These are phyloP conservation scores for Leptodirus hochenwartii DNA, from an alignment of 2,888 invertebrate species.

Conservation along the genomic window DNA sequence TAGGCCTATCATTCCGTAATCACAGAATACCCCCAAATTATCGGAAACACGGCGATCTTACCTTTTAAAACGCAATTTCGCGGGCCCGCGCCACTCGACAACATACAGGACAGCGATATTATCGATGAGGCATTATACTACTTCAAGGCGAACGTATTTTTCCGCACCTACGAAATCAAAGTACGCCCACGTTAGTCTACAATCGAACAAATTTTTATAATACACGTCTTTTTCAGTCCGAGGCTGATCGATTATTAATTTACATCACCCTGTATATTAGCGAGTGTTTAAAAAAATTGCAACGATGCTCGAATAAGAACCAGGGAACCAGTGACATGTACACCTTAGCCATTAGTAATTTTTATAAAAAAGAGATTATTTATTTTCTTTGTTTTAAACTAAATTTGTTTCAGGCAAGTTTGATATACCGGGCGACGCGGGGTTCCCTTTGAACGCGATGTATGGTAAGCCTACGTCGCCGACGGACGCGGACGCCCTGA, in stretches of 20 bases:
- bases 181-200: too few species aligned
- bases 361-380: too few species aligned
- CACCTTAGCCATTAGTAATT: slow-evolving; percentile 83
- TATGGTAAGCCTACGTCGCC: slow-evolving; percentile 70
- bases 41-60: slow-evolving; percentile 87
- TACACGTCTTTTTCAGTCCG: slow-evolving; percentile 80
- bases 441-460: slow-evolving; percentile 89
- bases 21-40: slow-evolving; percentile 46
- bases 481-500: slow-evolving; percentile 74
- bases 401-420: too few species aligned
- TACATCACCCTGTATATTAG: slow-evolving; percentile 95
- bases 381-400: too few species aligned
- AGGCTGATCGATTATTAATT: slow-evolving; percentile 90
- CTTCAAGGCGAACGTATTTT: slow-evolving; percentile 99
- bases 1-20: slow-evolving; percentile 95
- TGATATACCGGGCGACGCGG: slow-evolving; percentile 89
- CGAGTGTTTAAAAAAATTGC: slow-evolving; percentile 88
- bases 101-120: slow-evolving; percentile 64
- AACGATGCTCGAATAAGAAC: slow-evolving; percentile 75
- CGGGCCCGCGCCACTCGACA: slow-evolving; percentile 71
- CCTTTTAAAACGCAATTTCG: slow-evolving; percentile 80
- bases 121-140: slow-evolving; percentile 94
- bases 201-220: too few species aligned
- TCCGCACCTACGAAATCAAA: slow-evolving; percentile 89
- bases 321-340: slow-evolving; percentile 94